These are phyloP conservation scores for Lycocorax pyrrhopterus DNA, from an alignment of 2,113 vertebrate genomes.

Conservation along the genomic window DNA sequence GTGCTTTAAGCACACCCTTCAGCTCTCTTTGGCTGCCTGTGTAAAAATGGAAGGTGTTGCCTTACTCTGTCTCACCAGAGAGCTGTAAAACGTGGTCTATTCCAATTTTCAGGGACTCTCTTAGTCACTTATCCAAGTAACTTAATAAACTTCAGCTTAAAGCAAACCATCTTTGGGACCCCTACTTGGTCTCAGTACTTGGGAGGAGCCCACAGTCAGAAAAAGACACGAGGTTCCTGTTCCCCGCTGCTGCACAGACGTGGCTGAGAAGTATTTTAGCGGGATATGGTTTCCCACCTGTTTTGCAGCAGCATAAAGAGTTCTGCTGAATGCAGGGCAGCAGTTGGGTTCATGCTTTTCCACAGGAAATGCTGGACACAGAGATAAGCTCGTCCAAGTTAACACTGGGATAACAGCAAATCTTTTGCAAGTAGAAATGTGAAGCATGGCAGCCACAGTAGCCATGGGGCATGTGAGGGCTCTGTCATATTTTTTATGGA, in stretches of 20 bases:
- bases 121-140: not conserved
- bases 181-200: not conserved
- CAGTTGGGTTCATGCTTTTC: not conserved
- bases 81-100: not conserved
- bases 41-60: not conserved
- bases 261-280: not conserved
- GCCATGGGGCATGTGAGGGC: not conserved
- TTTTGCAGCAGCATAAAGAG: not conserved
- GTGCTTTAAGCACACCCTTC: not conserved
- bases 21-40: not conserved
- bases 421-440: not conserved
- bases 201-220: not conserved
- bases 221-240: not conserved
- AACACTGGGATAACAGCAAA: not conserved
- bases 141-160: not conserved
- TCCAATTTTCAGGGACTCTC: not conserved
- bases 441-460: not conserved
- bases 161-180: not conserved
- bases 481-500: not conserved
- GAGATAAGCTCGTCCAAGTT: constrained; percentile 12
- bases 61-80: not conserved
- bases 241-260: not conserved
- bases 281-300: not conserved
- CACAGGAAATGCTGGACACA: constrained; percentile 3
- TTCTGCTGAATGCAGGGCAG: not conserved